A percentile compares a stretch with the other conserved stretches of the same genome.
Evolutionary conservation across 1,140 invertebrate genomes (phyloP).

Genomic region (Halesus radiatus): DNA sequence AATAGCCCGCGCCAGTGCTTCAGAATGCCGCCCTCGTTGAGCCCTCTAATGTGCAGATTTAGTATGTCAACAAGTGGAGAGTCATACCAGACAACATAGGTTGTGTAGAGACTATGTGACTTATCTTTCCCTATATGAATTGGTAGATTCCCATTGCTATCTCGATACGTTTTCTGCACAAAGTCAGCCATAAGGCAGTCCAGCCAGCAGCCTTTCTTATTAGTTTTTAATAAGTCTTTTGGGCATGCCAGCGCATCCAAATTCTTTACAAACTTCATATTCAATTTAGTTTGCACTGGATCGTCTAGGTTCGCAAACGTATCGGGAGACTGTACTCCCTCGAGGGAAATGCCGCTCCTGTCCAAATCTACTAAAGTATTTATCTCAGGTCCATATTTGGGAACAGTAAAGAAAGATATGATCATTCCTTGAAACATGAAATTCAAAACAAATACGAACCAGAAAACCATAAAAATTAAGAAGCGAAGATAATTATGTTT

Average conservation of each 20-base stretch:
- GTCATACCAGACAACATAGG: slow-evolving; percentile 62
- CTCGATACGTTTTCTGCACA: slow-evolving; percentile 62
- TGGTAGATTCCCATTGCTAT: slow-evolving; percentile 64
- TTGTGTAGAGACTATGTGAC: slow-evolving; percentile 65
- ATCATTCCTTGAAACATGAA: slow-evolving; percentile 63
- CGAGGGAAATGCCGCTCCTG: slow-evolving; percentile 62
- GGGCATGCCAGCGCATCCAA: slow-evolving; percentile 62
- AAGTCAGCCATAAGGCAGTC: slow-evolving; percentile 66
- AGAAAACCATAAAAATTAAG: slow-evolving; percentile 46
- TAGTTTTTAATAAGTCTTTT: slow-evolving; percentile 61
- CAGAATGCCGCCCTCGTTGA: slow-evolving; percentile 62
- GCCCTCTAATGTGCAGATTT: slow-evolving; percentile 59
- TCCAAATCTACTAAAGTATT: slow-evolving; percentile 66
- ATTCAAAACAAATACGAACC: slow-evolving; percentile 54
- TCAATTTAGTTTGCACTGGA: slow-evolving; percentile 62
- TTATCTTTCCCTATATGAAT: slow-evolving; percentile 64
- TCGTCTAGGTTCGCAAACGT: slow-evolving; percentile 60
- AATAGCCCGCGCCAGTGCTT: slow-evolving; percentile 60
- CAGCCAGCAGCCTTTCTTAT: slow-evolving; percentile 63
- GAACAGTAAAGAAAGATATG: slow-evolving; percentile 65
- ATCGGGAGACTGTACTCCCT: slow-evolving; percentile 66
- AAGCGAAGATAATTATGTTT: slow-evolving; percentile 35
- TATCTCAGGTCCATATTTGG: slow-evolving; percentile 64
- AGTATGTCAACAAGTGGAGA: slow-evolving; percentile 60
- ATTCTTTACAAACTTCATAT: slow-evolving; percentile 60